Conservation (phyloP, 2,888 invertebrate species). For the Scaptomyza cyrtandrae region DNA sequence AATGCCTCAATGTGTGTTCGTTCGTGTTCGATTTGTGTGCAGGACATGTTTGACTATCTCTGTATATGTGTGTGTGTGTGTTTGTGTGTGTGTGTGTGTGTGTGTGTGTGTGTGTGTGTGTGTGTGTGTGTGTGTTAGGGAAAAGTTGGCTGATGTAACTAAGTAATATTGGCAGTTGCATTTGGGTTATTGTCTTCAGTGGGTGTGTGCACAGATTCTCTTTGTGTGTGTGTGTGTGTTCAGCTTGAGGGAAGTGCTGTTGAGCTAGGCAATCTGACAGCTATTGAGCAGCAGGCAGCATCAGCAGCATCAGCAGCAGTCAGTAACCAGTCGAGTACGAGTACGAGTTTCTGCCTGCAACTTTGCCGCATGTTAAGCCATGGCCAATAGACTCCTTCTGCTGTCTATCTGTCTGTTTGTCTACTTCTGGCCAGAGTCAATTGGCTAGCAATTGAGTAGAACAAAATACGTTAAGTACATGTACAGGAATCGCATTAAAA, state of each 20-base stretch:
- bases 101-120: constrained; percentile 22
- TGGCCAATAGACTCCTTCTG: not conserved
- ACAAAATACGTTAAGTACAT: constrained; percentile 61
- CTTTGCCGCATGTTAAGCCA: constrained; percentile 38
- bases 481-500: constrained; percentile 54
- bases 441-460: constrained; percentile 62
- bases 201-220: constrained; percentile 1
- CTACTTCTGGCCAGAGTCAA: constrained; percentile 43
- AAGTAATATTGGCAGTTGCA: constrained; percentile 79
- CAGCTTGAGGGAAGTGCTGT: constrained; percentile 43
- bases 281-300: constrained; percentile 42
- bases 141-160: constrained; percentile 67
- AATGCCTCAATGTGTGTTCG: constrained; percentile 15
- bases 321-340: constrained; percentile 39
- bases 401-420: constrained; percentile 7
- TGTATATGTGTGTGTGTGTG: too few relatives aligned
- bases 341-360: constrained; percentile 30
- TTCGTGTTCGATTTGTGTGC: constrained; percentile 36
- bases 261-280: constrained; percentile 58
- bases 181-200: constrained; percentile 74
- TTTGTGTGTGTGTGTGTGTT: constrained; percentile 11
- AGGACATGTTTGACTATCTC: constrained; percentile 26
- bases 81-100: constrained; percentile 20
- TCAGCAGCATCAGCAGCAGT: constrained; percentile 4
- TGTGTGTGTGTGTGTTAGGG: constrained; percentile 24